Conservation (phyloP, 2,113 vertebrate species). For the Chionomys nivalis region DNA sequence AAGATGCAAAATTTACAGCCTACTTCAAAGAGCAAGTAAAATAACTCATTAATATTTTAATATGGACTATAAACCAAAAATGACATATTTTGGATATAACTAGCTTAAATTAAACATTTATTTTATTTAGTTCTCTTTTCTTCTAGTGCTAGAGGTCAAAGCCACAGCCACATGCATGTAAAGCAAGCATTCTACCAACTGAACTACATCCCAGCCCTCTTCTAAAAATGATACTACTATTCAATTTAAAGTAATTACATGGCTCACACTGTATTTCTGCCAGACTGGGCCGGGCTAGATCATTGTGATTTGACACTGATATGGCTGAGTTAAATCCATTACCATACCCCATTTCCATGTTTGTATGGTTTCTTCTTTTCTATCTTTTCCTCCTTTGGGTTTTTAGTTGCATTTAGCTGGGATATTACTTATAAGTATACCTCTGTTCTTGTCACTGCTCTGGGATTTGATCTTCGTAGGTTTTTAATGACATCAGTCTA, state of each 20-base stretch:
- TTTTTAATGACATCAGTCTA: neutral
- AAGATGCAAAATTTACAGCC: neutral
- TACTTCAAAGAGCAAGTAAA: slow-evolving; percentile 25
- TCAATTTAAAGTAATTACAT: neutral
- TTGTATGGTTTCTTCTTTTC: neutral
- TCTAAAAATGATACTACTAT: neutral
- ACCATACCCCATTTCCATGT: neutral
- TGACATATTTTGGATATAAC: neutral
- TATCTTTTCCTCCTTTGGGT: neutral
- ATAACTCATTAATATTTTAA: slow-evolving; percentile 18
- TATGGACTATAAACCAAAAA: neutral
- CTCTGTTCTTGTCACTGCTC: neutral
- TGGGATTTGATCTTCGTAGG: neutral
- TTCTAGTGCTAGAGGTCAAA: neutral
- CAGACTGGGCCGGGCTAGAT: neutral
- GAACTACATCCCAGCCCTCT: neutral
- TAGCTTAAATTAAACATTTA: neutral
- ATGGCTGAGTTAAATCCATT: neutral
- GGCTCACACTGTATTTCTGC: neutral
- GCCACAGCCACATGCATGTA: neutral
- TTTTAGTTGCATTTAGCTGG: neutral
- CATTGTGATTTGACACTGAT: neutral
- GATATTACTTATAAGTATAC: neutral
- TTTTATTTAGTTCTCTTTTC: neutral
- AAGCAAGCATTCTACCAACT: neutral